Evolutionary conservation across 2,113 vertebrate species (phyloP).

Genomic region (Stomatorhinus ivindoensis): DNA sequence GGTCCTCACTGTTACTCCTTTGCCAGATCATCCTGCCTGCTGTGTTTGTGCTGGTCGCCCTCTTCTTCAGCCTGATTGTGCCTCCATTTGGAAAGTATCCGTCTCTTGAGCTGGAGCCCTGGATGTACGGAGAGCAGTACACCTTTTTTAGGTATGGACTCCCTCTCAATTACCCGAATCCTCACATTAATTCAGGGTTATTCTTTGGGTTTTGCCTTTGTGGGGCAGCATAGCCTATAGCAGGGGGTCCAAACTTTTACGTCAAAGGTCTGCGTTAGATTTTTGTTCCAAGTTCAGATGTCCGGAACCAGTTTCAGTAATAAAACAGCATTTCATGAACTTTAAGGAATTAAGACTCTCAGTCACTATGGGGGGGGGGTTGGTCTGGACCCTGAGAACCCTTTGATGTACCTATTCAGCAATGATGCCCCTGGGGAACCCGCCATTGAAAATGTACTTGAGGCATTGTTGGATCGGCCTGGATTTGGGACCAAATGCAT

Average conservation of each 20-base stretch:
- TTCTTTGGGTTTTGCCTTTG: not conserved
- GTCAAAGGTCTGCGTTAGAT: not conserved
- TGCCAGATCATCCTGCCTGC: slow-evolving; percentile 77
- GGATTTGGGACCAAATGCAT: slow-evolving; percentile 66
- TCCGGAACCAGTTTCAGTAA: not conserved
- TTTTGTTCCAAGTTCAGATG: not conserved
- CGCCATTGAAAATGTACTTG: slow-evolving; percentile 46
- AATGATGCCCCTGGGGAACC: slow-evolving; percentile 63
- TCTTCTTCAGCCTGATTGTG: slow-evolving; percentile 74
- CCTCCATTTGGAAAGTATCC: slow-evolving; percentile 75
- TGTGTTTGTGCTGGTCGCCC: slow-evolving; percentile 74
- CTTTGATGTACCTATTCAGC: slow-evolving; percentile 43
- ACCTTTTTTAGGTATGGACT: slow-evolving; percentile 77
- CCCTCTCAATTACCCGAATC: not conserved
- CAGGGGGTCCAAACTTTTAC: not conserved
- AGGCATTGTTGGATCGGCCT: slow-evolving; percentile 60
- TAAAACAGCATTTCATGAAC: not conserved
- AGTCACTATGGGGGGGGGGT: not conserved
- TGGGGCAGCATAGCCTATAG: too few species aligned
- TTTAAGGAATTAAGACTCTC: not conserved
- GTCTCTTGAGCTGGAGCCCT: slow-evolving; percentile 63
- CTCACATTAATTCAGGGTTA: not conserved
- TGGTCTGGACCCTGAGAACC: not conserved
- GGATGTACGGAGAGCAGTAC: slow-evolving; percentile 76
- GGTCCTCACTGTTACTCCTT: slow-evolving; percentile 8